Evolutionary conservation across 2,797 vertebrate species (phyloP).

Genomic region (Notolepis coatsorum): DNA sequence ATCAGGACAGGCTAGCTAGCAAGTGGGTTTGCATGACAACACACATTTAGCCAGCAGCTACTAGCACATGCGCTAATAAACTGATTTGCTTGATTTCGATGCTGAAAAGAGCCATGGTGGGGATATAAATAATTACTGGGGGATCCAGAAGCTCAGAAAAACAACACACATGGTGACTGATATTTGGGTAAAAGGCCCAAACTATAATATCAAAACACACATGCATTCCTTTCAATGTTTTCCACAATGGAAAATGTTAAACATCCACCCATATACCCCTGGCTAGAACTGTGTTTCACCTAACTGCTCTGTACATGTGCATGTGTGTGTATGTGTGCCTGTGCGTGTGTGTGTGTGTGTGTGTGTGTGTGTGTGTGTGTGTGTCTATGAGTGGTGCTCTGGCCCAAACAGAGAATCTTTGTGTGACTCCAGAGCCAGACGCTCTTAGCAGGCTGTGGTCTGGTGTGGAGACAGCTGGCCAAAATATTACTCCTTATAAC

Average conservation of each 20-base stretch:
- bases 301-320: background rate
- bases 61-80: conserved; percentile 67
- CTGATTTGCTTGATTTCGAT: conserved; percentile 43
- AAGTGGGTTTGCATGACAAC: conserved; percentile 59
- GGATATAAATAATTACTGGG: conserved; percentile 8
- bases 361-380: background rate
- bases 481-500: too few species aligned
- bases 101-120: conserved; percentile 23
- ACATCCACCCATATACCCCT: background rate
- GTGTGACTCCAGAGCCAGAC: conserved; percentile 43
- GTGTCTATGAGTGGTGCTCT: conserved; percentile 18
- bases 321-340: conserved; percentile 4
- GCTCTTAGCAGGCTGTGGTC: background rate
- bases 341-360: conserved; percentile 1
- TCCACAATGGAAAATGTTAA: conserved; percentile 20
- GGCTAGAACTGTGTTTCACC: background rate
- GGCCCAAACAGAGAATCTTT: conserved; percentile 62
- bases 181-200: conserved; percentile 18
- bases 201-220: conserved; percentile 23
- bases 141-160: conserved; percentile 27
- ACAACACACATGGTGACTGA: conserved; percentile 3
- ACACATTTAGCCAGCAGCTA: conserved; percentile 51
- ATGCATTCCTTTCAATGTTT: conserved; percentile 9
- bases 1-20: conserved; percentile 35
- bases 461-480: background rate